Conservation (phyloP, 1,140 invertebrate genomes). For the Trachymyrmex septentrionalis region DNA sequence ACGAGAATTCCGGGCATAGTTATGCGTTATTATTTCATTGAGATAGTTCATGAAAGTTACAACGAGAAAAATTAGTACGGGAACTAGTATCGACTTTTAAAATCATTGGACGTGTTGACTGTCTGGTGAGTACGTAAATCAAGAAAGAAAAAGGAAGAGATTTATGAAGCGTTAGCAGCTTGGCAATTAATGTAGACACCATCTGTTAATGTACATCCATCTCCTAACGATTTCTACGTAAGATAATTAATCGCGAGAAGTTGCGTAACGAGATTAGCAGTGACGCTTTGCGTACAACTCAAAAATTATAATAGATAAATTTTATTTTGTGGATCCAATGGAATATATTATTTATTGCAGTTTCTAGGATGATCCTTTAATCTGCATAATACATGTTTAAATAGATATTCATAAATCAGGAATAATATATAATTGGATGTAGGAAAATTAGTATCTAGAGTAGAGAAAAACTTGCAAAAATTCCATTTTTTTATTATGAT, state of each 20-base stretch:
- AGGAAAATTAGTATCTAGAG: no score
- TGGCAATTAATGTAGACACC: background rate
- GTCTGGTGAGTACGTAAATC: background rate
- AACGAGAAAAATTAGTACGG: background rate
- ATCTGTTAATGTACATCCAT: background rate
- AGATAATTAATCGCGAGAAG: background rate
- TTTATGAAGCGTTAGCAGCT: background rate
- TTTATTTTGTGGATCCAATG: no score
- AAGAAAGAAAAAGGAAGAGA: background rate
- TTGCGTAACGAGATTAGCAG: conserved; percentile 1
- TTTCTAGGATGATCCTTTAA: no score
- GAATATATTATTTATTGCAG: no score
- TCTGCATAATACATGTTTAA: no score
- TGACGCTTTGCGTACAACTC: background rate
- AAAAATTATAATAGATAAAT: background rate
- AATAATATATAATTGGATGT: no score
- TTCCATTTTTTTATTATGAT: no score
- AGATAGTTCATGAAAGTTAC: background rate
- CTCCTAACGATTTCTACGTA: background rate
- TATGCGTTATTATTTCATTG: conserved; percentile 34
- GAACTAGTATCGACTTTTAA: background rate
- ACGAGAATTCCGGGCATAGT: conserved; percentile 7
- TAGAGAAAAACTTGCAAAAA: no score
- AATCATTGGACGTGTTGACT: background rate
- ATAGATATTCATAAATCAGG: no score